Conservation (phyloP, 2,113 vertebrate species). For the Tragelaphus imberbis region DNA sequence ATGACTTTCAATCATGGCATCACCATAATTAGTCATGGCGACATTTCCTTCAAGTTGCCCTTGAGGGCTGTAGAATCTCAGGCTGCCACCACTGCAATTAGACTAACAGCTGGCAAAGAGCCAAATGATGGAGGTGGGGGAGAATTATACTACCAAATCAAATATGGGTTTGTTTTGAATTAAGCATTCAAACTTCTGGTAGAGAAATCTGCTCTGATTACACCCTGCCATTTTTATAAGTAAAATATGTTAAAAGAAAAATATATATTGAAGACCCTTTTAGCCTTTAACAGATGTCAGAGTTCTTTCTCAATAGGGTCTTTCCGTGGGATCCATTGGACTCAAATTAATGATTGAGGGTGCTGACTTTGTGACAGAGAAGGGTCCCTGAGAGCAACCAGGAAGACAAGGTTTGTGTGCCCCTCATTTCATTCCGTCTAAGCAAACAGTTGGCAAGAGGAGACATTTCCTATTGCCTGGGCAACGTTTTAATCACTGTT, state of each 20-base stretch:
- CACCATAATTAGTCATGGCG: not conserved
- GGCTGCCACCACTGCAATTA: not conserved
- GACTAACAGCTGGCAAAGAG: not conserved
- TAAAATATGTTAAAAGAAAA: slow-evolving; percentile 27
- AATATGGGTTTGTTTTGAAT: slow-evolving; percentile 39
- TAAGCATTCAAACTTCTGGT: slow-evolving; percentile 26
- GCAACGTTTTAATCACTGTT: slow-evolving; percentile 62
- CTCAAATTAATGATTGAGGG: not conserved
- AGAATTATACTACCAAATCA: not conserved
- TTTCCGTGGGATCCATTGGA: not conserved
- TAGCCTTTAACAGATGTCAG: slow-evolving; percentile 11
- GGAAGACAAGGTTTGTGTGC: slow-evolving; percentile 2
- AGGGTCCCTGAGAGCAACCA: slow-evolving; percentile 9
- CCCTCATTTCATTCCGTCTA: slow-evolving; percentile 38
- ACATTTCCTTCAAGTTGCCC: not conserved
- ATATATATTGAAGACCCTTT: not conserved
- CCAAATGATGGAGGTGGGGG: not conserved
- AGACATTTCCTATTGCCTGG: slow-evolving; percentile 59
- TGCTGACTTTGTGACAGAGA: not conserved
- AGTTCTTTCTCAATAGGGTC: not conserved
- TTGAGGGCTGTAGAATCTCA: not conserved
- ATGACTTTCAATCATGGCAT: not conserved
- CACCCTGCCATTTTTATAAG: not conserved
- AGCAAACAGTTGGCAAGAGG: slow-evolving; percentile 58
- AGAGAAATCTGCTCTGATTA: slow-evolving; percentile 20